Evolutionary conservation across 1,140 invertebrate genomes (phyloP).

Genomic region (Calliopsis andreniformis): DNA sequence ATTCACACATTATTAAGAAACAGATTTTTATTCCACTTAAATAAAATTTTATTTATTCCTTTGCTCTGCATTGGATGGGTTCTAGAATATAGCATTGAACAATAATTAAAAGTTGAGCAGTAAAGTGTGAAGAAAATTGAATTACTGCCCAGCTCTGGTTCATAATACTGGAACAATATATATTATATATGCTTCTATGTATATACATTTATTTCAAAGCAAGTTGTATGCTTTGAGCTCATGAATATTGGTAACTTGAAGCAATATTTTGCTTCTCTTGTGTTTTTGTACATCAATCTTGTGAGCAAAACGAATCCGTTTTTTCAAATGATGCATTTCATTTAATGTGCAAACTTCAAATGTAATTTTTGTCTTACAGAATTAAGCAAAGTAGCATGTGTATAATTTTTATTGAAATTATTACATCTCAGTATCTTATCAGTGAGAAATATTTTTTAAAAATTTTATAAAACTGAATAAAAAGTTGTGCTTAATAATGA

Average conservation of each 20-base stretch:
- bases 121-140: too few species aligned
- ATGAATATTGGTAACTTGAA: background rate
- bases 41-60: too few species aligned
- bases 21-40: too few species aligned
- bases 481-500: slow-evolving; percentile 10
- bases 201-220: background rate
- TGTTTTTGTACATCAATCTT: background rate
- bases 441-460: background rate
- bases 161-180: background rate
- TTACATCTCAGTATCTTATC: slow-evolving; percentile 2
- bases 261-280: background rate
- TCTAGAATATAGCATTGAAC: too few species aligned
- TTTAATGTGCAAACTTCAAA: slow-evolving; percentile 28
- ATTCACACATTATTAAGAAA: too few species aligned
- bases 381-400: slow-evolving; percentile 7
- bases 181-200: background rate
- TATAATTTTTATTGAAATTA: background rate
- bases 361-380: slow-evolving; percentile 21
- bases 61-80: too few species aligned
- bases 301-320: slow-evolving; percentile 5
- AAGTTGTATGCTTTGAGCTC: background rate
- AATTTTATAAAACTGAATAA: slow-evolving; percentile 28
- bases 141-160: background rate
- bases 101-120: too few species aligned
- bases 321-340: background rate